Percentiles rank a stretch among this genome's conserved stretches.
Conservation (phyloP, 2,113 vertebrate genomes). For the Centropus unirufus region DNA sequence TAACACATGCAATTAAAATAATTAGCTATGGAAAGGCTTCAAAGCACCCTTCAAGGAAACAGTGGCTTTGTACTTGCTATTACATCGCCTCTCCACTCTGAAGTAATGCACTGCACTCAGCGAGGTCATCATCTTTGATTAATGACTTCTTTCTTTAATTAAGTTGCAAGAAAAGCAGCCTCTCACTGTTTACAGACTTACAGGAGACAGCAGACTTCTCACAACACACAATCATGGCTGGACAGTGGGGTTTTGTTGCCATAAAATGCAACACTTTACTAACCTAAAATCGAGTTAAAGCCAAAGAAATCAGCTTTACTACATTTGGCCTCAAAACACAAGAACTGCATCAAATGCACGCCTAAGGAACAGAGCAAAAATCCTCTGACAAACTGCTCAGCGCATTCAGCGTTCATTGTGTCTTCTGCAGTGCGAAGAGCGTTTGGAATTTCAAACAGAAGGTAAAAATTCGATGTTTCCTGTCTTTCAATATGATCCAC, state of each 20-base stretch:
- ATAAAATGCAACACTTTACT: not conserved
- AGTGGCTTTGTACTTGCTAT: not conserved
- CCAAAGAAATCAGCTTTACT: not conserved
- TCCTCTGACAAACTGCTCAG: not conserved
- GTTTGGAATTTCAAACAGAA: not conserved
- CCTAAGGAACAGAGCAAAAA: not conserved
- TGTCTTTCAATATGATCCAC: not conserved
- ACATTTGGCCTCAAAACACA: not conserved
- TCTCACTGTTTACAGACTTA: not conserved
- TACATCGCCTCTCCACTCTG: not conserved
- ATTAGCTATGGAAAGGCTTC: slow-evolving; percentile 15
- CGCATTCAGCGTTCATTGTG: not conserved
- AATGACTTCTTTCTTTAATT: not conserved
- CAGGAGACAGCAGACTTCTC: not conserved
- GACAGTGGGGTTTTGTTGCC: not conserved
- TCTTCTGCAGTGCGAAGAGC: not conserved
- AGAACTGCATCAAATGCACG: not conserved
- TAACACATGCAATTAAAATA: slow-evolving; percentile 12
- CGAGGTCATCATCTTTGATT: not conserved
- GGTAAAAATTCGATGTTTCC: not conserved
- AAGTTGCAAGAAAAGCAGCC: not conserved
- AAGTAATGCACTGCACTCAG: not conserved
- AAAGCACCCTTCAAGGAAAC: not conserved
- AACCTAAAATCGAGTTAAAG: not conserved
- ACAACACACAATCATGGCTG: not conserved